Conservation (phyloP, 2,113 vertebrate genomes). For the Jacana jacana region DNA sequence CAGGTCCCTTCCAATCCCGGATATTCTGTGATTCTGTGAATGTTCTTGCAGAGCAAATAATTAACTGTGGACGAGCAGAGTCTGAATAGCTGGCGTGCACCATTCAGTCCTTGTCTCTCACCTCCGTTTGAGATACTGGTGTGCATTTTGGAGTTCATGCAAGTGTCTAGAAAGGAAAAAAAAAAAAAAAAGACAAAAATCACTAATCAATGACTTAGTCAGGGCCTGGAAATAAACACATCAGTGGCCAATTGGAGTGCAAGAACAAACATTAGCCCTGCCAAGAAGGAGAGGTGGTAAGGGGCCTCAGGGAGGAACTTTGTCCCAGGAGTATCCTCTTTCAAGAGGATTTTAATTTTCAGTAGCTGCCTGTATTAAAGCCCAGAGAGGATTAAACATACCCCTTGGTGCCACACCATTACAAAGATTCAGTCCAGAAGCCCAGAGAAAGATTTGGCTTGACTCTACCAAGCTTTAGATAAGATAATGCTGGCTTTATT, state of each 20-base stretch:
- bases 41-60: neutral
- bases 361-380: neutral
- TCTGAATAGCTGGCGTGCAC: neutral
- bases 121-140: neutral
- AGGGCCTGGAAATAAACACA: neutral
- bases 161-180: neutral
- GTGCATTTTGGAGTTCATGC: neutral
- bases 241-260: neutral
- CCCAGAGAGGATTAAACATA: conserved; percentile 27
- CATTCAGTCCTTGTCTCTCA: neutral
- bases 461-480: neutral
- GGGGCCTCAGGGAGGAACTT: neutral
- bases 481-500: neutral
- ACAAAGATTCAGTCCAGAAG: neutral
- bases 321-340: neutral
- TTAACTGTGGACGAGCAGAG: neutral
- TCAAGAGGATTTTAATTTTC: conserved; percentile 3
- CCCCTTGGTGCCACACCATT: neutral
- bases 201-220: neutral
- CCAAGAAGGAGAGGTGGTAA: neutral
- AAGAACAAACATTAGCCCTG: neutral
- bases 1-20: too few species aligned
- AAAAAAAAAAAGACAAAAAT: neutral
- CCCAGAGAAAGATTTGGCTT: neutral
- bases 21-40: too few species aligned